phyloP scores from a whole-genome alignment of 2,113 vertebrate species.

The Gulo gulo region DNA sequence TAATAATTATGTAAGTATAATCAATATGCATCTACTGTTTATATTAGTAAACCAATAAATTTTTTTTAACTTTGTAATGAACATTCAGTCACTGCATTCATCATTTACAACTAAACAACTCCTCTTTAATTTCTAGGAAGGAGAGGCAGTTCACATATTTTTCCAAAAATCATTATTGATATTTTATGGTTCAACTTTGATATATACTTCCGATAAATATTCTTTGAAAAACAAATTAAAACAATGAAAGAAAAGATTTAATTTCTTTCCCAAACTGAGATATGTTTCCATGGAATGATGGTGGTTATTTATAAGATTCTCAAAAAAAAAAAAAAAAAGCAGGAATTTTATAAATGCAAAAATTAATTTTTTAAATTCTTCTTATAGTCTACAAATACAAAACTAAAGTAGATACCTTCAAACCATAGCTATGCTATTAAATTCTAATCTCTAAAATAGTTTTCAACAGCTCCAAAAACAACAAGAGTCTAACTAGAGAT shows the following conservation, averaged over 20 bases:
- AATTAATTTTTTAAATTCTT: neutral
- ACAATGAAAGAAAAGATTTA: slow-evolving; percentile 34
- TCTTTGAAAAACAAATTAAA: neutral
- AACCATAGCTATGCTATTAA: neutral
- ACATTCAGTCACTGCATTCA: neutral
- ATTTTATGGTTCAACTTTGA: neutral
- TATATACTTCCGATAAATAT: neutral
- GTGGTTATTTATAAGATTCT: neutral
- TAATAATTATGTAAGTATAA: neutral
- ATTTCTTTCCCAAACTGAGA: neutral
- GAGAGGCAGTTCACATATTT: neutral
- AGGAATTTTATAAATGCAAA: neutral
- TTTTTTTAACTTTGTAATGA: neutral
- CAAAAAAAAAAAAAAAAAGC: neutral
- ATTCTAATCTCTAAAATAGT: slow-evolving; percentile 62
- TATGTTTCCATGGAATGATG: neutral
- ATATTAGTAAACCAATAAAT: neutral
- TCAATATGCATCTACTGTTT: neutral
- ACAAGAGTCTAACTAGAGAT: slow-evolving; percentile 64
- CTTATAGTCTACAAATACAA: neutral
- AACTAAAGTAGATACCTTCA: slow-evolving; percentile 5
- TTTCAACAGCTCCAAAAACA: slow-evolving; percentile 61
- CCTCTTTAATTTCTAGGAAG: neutral
- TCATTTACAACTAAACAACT: neutral
- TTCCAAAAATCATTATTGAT: neutral